These are phyloP conservation scores for Apteryx owenii DNA, from an alignment of 2,113 vertebrate species.

Conservation along the genomic window DNA sequence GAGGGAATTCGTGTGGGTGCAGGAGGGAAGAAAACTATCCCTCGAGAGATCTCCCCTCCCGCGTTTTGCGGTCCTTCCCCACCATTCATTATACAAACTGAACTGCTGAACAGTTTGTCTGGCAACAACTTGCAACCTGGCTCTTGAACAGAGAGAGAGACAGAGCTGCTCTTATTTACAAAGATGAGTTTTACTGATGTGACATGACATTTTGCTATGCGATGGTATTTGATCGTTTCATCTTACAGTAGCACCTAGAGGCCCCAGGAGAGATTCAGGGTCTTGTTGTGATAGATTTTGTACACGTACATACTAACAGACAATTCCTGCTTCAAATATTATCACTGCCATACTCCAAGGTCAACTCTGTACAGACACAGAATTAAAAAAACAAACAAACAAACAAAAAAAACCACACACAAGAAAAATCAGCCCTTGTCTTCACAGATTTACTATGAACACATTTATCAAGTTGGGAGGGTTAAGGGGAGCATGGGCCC, in stretches of 20 bases:
- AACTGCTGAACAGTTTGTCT: background rate
- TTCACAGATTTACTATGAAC: background rate
- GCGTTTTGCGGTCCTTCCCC: background rate
- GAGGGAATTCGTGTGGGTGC: background rate
- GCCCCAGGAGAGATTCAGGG: background rate
- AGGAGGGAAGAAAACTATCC: background rate
- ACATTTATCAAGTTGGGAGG: background rate
- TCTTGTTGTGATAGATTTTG: background rate
- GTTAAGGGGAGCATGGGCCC: accelerated
- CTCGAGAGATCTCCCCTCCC: background rate
- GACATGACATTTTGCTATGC: background rate
- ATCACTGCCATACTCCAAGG: background rate
- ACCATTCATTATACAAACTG: background rate
- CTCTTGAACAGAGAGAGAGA: background rate
- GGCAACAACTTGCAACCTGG: background rate
- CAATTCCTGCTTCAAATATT: background rate
- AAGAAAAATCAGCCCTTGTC: background rate
- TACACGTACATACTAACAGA: background rate
- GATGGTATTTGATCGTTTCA: background rate
- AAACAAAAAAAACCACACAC: background rate
- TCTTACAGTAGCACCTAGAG: background rate
- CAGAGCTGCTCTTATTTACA: background rate
- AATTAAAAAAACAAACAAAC: background rate
- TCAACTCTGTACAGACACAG: background rate
- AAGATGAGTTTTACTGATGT: background rate